phyloP scores from a whole-genome alignment of 2,113 vertebrate species.

The Aptenodytes patagonicus region DNA sequence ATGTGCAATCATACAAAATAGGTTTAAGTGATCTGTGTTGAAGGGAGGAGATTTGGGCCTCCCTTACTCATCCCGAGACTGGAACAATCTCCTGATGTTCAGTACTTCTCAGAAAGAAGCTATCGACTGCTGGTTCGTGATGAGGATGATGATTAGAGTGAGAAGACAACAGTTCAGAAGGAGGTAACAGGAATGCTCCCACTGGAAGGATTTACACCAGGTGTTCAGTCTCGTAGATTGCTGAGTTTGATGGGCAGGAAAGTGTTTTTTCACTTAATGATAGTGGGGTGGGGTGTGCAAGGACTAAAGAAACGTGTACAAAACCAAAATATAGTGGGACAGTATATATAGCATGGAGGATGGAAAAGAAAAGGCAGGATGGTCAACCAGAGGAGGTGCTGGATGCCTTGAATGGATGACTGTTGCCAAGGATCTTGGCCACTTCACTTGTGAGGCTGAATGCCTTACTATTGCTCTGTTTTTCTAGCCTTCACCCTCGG shows the following conservation, averaged over 20 bases:
- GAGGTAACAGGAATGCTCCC: neutral
- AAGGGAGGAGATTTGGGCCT: neutral
- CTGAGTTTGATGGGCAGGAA: neutral
- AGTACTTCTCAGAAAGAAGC: neutral
- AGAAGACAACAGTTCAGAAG: neutral
- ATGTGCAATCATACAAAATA: neutral
- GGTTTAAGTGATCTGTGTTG: neutral
- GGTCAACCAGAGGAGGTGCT: neutral
- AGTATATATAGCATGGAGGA: neutral
- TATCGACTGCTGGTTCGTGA: fast-evolving
- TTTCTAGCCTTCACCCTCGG: neutral
- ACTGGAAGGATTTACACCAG: neutral
- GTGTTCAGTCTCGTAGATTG: neutral
- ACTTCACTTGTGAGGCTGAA: neutral
- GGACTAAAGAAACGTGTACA: neutral
- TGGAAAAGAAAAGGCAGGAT: neutral
- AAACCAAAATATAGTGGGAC: neutral
- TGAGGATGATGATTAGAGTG: neutral
- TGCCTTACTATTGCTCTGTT: neutral
- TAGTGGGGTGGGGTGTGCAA: neutral
- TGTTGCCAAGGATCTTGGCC: neutral
- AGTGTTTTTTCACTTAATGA: neutral
- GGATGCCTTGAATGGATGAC: neutral
- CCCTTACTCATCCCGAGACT: neutral
- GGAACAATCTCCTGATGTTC: neutral